phyloP scores from a whole-genome alignment of 2,888 invertebrate genomes.

The Formica aserva region DNA sequence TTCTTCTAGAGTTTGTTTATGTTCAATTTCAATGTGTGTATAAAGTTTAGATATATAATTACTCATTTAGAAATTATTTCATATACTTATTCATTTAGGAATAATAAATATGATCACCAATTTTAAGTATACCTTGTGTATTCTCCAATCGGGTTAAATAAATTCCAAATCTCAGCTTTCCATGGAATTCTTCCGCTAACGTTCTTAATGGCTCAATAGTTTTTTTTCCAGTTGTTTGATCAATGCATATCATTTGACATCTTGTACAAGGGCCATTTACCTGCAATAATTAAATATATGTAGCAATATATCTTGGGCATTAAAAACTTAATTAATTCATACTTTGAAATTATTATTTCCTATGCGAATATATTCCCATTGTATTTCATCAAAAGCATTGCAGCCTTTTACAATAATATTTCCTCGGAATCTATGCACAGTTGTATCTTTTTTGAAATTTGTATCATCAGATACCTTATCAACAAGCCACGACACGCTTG shows the following conservation, averaged over 20 bases:
- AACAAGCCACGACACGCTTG: constrained; percentile 91
- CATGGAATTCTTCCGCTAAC: constrained; percentile 90
- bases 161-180: constrained; percentile 93
- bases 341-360: constrained; percentile 90
- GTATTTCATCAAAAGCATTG: constrained; percentile 92
- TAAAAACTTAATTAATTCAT: constrained; percentile 66
- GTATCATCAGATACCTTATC: constrained; percentile 86
- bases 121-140: constrained; percentile 70
- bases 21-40: not conserved
- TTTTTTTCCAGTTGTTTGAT: constrained; percentile 93
- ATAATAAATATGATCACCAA: constrained; percentile 77
- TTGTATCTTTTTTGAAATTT: constrained; percentile 87
- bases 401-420: constrained; percentile 93
- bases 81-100: constrained; percentile 50
- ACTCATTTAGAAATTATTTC: not conserved
- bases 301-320: not conserved
- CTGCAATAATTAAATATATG: constrained; percentile 83
- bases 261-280: constrained; percentile 93
- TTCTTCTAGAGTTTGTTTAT: not conserved
- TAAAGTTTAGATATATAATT: not conserved
- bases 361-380: constrained; percentile 89
- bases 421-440: constrained; percentile 94
- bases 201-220: constrained; percentile 93
- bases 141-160: constrained; percentile 87
- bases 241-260: constrained; percentile 98